Evolutionary conservation across 2,797 vertebrate genomes (phyloP), one percentile per base, ranked within the genome.

Genomic region (Lutjanus argentimaculatus): DNA sequence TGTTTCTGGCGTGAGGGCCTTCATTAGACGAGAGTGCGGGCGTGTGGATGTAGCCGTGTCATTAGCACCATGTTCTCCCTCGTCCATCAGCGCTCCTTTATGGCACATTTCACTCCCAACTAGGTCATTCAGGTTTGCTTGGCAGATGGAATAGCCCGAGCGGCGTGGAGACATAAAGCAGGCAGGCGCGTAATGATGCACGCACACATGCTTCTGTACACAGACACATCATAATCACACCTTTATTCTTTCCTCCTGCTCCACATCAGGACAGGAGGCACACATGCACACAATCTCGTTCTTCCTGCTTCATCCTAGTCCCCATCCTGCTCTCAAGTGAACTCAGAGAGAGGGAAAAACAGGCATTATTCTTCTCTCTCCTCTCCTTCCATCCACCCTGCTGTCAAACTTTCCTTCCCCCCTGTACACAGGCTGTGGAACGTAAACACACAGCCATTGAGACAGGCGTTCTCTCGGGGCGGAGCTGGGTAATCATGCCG

Each of bases 21-120:
- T 91, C 89, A 71, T 92, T 92, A 90, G 78, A 66, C 2, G 25
- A 52, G 75, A 80, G 79, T 16, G 75, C 57, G 13, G 76, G 49
- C 48, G 11, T 65, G 70, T 58, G 80, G 79, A 69, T 71, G 90
- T 42, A 55, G 76, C 77, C 45, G 40, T 74, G 82, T 92, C 92
- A 86, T 92, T 92, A 92, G 92, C 83, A 3, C 70, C 74, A 59
- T 77, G 82, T 84, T 91, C 83, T 85, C 69, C 52, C 83, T 80
- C 83, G 70, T 90, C 89, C 88, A 76, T 92, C 91, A 90, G 56
- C 42, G 62, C 25, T 80, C 62, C 75, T 89, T 85, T 84, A 88
- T 88, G 89, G 88, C 85, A 82, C 85, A 80, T 93, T 91, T 91
- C 89, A 67, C 81, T 90, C 86, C 83, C 82, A 90, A 91, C 84